Conservation (phyloP, 2,113 vertebrate species). For the Hyperopisus bebe region DNA sequence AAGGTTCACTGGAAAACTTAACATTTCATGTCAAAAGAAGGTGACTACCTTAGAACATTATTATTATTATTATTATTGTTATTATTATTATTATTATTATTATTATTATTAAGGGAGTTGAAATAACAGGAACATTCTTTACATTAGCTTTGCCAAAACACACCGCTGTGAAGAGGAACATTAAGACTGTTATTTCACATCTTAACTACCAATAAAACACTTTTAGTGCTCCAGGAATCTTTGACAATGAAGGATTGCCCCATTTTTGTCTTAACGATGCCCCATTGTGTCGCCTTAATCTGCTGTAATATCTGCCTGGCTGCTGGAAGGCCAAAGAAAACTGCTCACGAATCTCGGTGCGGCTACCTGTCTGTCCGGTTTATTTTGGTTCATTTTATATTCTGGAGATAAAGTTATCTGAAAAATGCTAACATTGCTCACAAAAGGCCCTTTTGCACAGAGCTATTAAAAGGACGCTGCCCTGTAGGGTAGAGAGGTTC, state of each 20-base stretch:
- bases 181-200: not conserved
- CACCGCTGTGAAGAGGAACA: not conserved
- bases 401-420: not conserved
- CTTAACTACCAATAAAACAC: not conserved
- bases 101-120: not conserved
- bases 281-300: not conserved
- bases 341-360: not conserved
- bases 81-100: too few relatives aligned
- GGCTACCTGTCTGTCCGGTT: not conserved
- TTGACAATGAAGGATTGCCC: not conserved
- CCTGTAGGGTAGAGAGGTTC: not conserved
- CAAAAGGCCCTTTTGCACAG: not conserved
- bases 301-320: not conserved
- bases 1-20: not conserved
- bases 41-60: not conserved
- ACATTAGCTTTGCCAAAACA: not conserved
- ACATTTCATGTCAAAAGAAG: not conserved
- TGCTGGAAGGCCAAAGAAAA: not conserved
- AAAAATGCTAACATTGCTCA: not conserved
- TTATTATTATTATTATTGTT: not conserved
- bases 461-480: not conserved
- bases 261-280: not conserved
- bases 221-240: not conserved
- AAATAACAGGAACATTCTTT: not conserved
- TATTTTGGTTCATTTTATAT: not conserved